These are phyloP conservation scores for Adela reaumurella DNA, from an alignment of 2,888 invertebrate species.

Conservation along the genomic window DNA sequence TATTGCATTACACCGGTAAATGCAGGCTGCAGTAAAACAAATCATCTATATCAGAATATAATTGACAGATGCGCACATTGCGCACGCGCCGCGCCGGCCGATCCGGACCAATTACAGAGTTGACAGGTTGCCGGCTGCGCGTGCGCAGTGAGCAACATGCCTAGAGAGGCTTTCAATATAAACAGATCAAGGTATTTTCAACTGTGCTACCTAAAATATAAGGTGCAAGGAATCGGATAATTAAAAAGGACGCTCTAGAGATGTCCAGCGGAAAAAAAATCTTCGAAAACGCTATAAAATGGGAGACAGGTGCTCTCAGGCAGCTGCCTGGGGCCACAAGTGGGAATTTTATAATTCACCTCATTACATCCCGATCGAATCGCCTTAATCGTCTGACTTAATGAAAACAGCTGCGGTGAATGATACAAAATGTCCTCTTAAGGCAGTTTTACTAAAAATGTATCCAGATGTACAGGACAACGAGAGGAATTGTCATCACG, in stretches of 20 bases:
- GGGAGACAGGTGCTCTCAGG: neutral
- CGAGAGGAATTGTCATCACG: too few relatives aligned
- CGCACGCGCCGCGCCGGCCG: neutral
- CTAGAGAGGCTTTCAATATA: too few relatives aligned
- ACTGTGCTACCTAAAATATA: too few relatives aligned
- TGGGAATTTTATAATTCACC: neutral
- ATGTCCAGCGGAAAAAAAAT: too few relatives aligned
- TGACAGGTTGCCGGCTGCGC: too few relatives aligned
- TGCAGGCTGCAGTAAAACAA: neutral
- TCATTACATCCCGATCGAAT: neutral
- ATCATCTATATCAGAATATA: neutral
- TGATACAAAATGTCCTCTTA: too few relatives aligned
- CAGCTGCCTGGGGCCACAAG: neutral
- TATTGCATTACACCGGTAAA: neutral
- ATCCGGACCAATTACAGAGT: neutral
- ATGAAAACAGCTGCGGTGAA: neutral
- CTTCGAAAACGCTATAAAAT: neutral
- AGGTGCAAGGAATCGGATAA: too few relatives aligned
- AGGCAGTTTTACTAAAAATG: too few relatives aligned
- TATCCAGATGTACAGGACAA: too few relatives aligned
- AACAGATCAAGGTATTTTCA: too few relatives aligned
- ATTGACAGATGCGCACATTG: neutral
- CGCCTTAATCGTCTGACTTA: neutral
- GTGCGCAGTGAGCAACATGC: too few relatives aligned
- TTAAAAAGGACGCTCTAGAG: too few relatives aligned